Evolutionary conservation across 2,113 vertebrate genomes (phyloP).

Genomic region (Phylloscopus trochilus): DNA sequence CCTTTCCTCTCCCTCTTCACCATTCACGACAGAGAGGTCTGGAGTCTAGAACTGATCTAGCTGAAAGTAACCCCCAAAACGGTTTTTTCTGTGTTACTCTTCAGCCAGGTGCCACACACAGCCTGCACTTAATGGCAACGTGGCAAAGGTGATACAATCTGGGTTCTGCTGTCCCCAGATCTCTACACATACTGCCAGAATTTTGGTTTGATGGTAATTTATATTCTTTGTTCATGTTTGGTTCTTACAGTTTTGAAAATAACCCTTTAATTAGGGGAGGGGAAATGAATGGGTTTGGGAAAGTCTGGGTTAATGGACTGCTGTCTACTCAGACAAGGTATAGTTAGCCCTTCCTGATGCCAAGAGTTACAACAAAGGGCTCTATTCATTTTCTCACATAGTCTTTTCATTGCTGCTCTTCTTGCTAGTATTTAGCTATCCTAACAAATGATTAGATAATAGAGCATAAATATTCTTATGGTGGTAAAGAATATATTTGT

Average conservation of each 20-base stretch:
- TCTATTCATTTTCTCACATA: background rate
- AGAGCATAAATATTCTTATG: background rate
- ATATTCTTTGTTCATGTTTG: background rate
- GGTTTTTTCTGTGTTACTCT: background rate
- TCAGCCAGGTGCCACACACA: background rate
- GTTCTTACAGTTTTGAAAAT: background rate
- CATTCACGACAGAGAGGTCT: background rate
- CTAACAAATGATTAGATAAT: background rate
- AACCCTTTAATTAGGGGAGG: background rate
- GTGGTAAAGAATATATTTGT: background rate
- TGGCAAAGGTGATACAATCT: background rate
- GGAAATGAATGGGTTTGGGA: background rate
- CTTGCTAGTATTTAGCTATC: background rate
- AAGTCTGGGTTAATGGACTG: background rate
- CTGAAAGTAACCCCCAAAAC: background rate
- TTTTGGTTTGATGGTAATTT: background rate
- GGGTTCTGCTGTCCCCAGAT: background rate
- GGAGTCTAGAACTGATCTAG: background rate
- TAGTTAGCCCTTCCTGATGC: background rate
- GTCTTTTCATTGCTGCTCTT: background rate
- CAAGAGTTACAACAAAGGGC: background rate
- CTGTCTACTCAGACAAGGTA: background rate
- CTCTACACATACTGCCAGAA: background rate
- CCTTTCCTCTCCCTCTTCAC: background rate
- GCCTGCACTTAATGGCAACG: background rate